Evolutionary conservation across 2,888 invertebrate species (phyloP), one percentile per base, ranked within the genome.

Genomic region (Lasius platythorax): DNA sequence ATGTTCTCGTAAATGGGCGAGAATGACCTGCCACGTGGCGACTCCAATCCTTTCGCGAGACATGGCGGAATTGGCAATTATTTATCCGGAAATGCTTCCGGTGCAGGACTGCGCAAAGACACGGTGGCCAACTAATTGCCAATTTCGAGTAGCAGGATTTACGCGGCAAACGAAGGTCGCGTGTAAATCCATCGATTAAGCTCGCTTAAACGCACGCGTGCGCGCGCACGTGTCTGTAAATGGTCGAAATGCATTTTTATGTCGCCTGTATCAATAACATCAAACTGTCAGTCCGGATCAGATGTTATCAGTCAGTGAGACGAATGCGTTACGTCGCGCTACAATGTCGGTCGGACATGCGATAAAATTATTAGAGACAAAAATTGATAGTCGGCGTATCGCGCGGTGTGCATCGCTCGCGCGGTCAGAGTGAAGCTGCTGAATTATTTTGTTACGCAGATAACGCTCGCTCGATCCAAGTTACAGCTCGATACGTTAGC

Each of bases 51-150:
- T 87, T 81, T 67, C 56, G 72, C 83, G 87, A 81, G 74, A 50
- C 89, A 81, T 83, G 88, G 83, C 85, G 90, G 87, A 90, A 92
- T 92, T 92, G 92, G 82, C 92, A 92, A 93, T 92, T 93, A 92
- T 93, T 92, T 92, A 92, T 92, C 91, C 91, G 78, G 79, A 67
- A 73, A 75, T 85, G 85, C 82, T 87, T 86, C 78, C 86, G 79
- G 83, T 56, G 87, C 58, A 67, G 83, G 23, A 73, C 74, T 79
- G 43, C 63, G 82, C 90, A 85, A 87, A 89, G 90, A 91, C 87
- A 88, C 89, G 85, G 75, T 87, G 63, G 64, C 85, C 87, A 81
- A 84, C 90, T 92, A 92, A 92, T 92, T 92, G 91, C 90, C 91
- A 92, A 92, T 92, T 92, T 90, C 89, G 61, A 82, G 66, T 64